A percentile compares a stretch with the other conserved stretches of the same genome.
These are phyloP conservation scores for Calvadosia cruxmelitensis DNA, from an alignment of 30 jellyfish, hydroid and myxozoan genomes.

Conservation along the genomic window DNA sequence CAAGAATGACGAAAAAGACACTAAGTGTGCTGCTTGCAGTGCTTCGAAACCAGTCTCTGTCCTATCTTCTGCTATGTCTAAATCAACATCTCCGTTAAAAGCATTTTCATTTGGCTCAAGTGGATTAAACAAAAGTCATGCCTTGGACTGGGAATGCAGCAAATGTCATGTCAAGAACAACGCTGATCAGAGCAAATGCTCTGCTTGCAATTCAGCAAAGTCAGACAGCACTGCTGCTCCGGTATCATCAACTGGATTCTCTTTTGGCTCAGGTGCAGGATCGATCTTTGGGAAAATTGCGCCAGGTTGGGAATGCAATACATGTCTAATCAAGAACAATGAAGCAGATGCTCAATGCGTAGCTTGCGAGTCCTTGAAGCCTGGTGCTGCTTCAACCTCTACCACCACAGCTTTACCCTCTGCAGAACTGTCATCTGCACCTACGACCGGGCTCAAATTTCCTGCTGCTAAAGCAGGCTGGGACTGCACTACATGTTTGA, in stretches of 20 bases:
- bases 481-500: constrained; percentile 43
- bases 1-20: constrained; percentile 7
- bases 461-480: constrained; percentile 21
- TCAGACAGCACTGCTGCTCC: background rate
- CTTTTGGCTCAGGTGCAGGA: background rate
- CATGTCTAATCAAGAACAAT: constrained; percentile 42
- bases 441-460: background rate
- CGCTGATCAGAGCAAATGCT: background rate
- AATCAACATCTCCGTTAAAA: background rate
- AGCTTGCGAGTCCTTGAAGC: constrained; percentile 44
- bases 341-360: constrained; percentile 27
- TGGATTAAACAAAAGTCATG: background rate
- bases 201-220: constrained; percentile 2
- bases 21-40: constrained; percentile 36
- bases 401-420: constrained; percentile 3
- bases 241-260: background rate
- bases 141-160: background rate
- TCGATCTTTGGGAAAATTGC: constrained; percentile 15
- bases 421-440: constrained; percentile 15
- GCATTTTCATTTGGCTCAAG: background rate
- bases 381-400: constrained; percentile 20
- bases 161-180: constrained; percentile 6
- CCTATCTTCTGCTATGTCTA: background rate
- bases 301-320: constrained; percentile 63
- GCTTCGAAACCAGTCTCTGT: constrained; percentile 10